Conservation (phyloP, 2,113 vertebrate species). For the Muntiacus reevesi region DNA sequence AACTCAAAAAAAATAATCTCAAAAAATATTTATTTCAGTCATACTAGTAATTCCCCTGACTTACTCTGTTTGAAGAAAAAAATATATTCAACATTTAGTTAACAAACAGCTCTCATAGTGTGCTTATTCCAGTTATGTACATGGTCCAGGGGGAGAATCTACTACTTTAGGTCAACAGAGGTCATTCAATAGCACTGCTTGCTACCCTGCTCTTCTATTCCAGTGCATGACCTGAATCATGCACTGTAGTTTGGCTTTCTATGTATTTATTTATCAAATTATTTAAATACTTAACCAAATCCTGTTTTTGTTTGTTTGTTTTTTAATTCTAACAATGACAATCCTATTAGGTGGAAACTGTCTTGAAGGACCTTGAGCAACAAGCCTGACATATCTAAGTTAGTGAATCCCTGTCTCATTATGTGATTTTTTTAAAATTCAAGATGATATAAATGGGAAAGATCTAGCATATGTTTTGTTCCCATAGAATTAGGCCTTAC, state of each 20-base stretch:
- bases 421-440: background rate
- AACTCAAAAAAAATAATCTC: background rate
- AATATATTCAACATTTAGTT: background rate
- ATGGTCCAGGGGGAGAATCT: background rate
- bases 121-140: background rate
- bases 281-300: background rate
- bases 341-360: background rate
- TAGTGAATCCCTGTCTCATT: background rate
- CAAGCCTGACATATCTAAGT: background rate
- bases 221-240: background rate
- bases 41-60: background rate
- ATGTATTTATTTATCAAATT: background rate
- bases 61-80: background rate
- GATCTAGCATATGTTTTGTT: background rate
- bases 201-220: too few species aligned
- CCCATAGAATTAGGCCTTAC: background rate
- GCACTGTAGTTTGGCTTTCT: background rate
- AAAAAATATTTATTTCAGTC: background rate
- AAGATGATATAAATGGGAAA: background rate
- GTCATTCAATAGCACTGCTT: background rate
- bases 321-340: background rate
- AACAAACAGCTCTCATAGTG: background rate
- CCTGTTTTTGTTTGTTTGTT: background rate
- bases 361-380: background rate
- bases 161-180: background rate